Evolutionary conservation across 2,888 invertebrate genomes (phyloP), one percentile per base, ranked within the genome.

Genomic region (Drosophila ezoana): DNA sequence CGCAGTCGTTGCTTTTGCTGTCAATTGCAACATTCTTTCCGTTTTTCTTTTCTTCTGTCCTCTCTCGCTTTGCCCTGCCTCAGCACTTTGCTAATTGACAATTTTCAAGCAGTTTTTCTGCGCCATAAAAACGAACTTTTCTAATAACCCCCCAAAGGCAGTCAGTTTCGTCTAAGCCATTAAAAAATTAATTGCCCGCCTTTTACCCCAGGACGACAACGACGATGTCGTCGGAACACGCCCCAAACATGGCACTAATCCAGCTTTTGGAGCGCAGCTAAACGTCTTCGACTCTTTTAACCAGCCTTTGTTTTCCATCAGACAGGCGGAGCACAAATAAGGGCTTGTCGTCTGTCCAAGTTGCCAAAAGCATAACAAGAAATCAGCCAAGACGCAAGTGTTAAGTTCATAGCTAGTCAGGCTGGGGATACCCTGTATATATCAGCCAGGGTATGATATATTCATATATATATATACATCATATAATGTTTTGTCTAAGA

Each of bases 181-280:
- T 86, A 86, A 85, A 87, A 88, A 86, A 86, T 86, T 87, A 87
- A 84, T 87, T 84, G 86, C 76, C 81, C 54, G 67, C 69, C 69
- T 79, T 28, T 40, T 78, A 72, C 79, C 77, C 67, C 43, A 73
- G 78, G 76, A 76, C 73, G 47, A 41, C 47, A 2, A 18, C 18
- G 18, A 38, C 49, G 28, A 40, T 58, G 49, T 51, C 35, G 47
- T 45, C 44, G 49, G 49, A 48, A 78, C 70, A 88, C 87, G 79
- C 76, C 87, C 88, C 81, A 86, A 57, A 75, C 84, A 87, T 83
- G 51, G 77, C 67, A 66, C 74, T 85, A 85, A 85, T 87, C 71
- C 73, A 28, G 73, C 86, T 73, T 76, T 87, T 78, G 79, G 75
- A 79, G 66, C 58, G 52, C 43, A 23, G 51, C 79, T 82, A 87